Evolutionary conservation across 2,113 vertebrate genomes (phyloP).

Genomic region (Sinocyclocheilus grahami): DNA sequence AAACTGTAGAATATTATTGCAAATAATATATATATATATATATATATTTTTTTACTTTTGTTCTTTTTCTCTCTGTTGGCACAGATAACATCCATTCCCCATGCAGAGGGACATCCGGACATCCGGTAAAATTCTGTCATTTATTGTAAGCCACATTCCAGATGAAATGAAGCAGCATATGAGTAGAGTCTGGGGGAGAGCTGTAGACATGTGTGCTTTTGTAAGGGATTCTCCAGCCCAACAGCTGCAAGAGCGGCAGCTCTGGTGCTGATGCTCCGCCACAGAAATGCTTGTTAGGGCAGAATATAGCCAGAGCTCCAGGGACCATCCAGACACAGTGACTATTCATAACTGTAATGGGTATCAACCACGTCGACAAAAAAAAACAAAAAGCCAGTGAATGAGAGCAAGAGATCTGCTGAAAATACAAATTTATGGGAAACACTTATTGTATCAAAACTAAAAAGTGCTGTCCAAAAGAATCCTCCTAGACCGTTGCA

Average conservation of each 20-base stretch:
- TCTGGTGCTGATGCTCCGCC: constrained; percentile 30
- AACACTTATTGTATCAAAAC: neutral
- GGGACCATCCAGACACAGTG: constrained; percentile 33
- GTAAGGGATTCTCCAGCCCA: constrained; percentile 19
- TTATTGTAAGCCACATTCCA: neutral
- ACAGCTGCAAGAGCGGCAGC: neutral
- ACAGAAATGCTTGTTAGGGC: constrained; percentile 53
- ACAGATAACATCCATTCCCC: neutral
- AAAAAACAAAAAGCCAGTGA: constrained; percentile 11
- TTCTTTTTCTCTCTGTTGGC: neutral
- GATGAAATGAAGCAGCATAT: constrained; percentile 18
- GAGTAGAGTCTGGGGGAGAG: constrained; percentile 15
- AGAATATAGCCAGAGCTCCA: constrained; percentile 35
- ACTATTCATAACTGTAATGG: constrained; percentile 51
- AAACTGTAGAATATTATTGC: too few relatives aligned
- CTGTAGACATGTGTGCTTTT: constrained; percentile 2
- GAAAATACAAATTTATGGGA: constrained; percentile 25
- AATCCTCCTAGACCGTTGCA: neutral
- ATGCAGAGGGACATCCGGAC: neutral
- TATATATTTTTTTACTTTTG: neutral
- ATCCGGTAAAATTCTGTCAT: neutral
- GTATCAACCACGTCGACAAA: constrained; percentile 50
- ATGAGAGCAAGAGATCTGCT: constrained; percentile 3
- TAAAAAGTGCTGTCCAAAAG: neutral
- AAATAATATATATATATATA: too few relatives aligned